Evolutionary conservation across 2,888 invertebrate genomes (phyloP).

Genomic region (Amaurobius ferox): DNA sequence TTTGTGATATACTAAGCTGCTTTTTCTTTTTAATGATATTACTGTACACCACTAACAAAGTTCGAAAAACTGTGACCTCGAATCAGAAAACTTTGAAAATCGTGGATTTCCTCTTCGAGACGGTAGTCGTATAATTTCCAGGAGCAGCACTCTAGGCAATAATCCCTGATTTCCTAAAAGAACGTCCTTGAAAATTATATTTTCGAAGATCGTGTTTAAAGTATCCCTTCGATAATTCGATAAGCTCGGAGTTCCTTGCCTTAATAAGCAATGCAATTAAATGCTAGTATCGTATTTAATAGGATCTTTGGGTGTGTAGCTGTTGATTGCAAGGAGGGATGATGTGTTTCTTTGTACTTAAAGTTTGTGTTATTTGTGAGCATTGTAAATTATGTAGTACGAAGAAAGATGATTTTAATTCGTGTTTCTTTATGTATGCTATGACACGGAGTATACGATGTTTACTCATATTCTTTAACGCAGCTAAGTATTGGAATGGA

Average conservation of each 20-base stretch:
- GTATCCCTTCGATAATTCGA: slow-evolving; percentile 3
- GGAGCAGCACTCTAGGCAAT: slow-evolving; percentile 35
- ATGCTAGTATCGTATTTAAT: neutral
- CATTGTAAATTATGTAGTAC: neutral
- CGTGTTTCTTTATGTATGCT: too few relatives aligned
- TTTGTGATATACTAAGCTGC: too few relatives aligned
- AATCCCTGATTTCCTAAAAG: slow-evolving; percentile 64
- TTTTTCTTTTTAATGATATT: too few relatives aligned
- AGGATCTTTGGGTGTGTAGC: slow-evolving; percentile 6
- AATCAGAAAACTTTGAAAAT: too few relatives aligned
- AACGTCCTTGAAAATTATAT: slow-evolving; percentile 53
- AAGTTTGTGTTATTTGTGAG: neutral
- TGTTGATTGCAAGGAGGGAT: slow-evolving; percentile 2
- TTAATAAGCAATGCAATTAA: slow-evolving; percentile 7
- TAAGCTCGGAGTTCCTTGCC: neutral
- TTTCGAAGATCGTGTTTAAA: neutral
- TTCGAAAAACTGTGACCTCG: too few relatives aligned
- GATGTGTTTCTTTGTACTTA: neutral
- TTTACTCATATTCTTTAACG: too few relatives aligned
- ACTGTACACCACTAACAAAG: too few relatives aligned
- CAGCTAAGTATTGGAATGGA: too few relatives aligned
- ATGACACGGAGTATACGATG: too few relatives aligned
- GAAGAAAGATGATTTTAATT: neutral
- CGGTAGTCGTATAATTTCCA: too few relatives aligned
- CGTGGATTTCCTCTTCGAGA: slow-evolving; percentile 52